Evolutionary conservation across 2,113 vertebrate species (phyloP), one percentile per base, ranked within the genome.

Genomic region (Shinisaurus crocodilurus): DNA sequence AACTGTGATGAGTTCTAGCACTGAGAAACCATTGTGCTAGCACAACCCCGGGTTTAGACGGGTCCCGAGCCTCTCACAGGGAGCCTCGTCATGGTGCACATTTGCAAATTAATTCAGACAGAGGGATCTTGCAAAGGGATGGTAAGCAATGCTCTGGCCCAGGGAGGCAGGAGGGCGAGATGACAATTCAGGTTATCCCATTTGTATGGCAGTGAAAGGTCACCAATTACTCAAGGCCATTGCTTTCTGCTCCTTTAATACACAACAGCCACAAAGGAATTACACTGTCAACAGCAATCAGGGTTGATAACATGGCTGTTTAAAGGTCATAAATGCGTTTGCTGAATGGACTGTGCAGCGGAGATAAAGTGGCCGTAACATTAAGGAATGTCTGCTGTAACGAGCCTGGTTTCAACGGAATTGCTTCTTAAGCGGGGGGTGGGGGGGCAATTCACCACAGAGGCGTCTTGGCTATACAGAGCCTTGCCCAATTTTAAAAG

Each of bases 171-270:
- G 89, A 70, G 65, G 91, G 85, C 7, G 0, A 95, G 85, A 75
- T 89, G 95, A 92, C 92, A 94, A 85, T 92, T 91, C 57, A 86
- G 87, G 94, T 67, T 90, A 92, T 94, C 86, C 82, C 50, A 12
- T 90, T n/a, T 94, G 94, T 92, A 93, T 88, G 93, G 90, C 93
- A 93, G 89, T 87, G 91, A 96, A 96, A 96, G 95, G 96, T 96
- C 95, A 93, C 91, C 84, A 92, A 93, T 95, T 96, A 94, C 93
- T 96, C 94, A 93, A 95, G 95, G 95, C 92, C 93, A 94, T 90
- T 87, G 92, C 89, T 95, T 92, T 80, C 93, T 82, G 94, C 82
- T 90, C 93, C 79, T 95, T 93, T 94, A 83, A 91, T 86, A 91
- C 82, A 72, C 90, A 91, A 88, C 86, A 2, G 88, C 89, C 92